Evolutionary conservation across 30 jellyfish, hydroid and myxozoan species (phyloP).

Genomic region (Aurelia sp.): DNA sequence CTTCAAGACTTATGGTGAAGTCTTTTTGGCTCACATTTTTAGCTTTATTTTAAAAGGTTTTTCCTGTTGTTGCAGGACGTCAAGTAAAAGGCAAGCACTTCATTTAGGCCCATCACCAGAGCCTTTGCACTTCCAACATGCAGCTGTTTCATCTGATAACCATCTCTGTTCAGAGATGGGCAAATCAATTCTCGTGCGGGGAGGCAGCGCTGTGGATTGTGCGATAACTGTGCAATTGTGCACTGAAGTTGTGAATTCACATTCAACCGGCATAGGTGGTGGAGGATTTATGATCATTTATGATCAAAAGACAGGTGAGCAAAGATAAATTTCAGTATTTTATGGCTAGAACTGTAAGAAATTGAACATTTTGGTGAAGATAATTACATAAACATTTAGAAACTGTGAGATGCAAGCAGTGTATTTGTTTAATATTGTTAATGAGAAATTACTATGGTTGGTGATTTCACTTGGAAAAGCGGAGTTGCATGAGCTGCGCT

Average conservation of each 20-base stretch:
- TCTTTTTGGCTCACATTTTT: too few species aligned
- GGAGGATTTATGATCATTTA: slow-evolving; percentile 97
- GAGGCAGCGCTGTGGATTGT: slow-evolving; percentile 98
- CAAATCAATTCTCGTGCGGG: slow-evolving; percentile 70
- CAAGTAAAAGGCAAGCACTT: neutral
- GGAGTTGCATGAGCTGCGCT: too few species aligned
- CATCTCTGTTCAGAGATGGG: slow-evolving; percentile 92
- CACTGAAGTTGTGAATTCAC: slow-evolving; percentile 90
- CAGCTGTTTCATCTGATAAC: slow-evolving; percentile 98
- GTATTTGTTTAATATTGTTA: too few species aligned
- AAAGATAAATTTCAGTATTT: neutral
- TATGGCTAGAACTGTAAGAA: too few species aligned
- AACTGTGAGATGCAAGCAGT: too few species aligned
- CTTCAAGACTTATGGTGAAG: too few species aligned
- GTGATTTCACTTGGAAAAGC: too few species aligned
- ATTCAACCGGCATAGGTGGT: slow-evolving; percentile 99
- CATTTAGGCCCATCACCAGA: slow-evolving; percentile 1
- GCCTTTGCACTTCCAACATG: slow-evolving; percentile 74
- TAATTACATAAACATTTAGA: too few species aligned
- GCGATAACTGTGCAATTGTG: slow-evolving; percentile 90
- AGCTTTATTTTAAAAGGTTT: too few species aligned
- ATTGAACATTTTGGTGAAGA: too few species aligned
- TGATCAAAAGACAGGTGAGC: slow-evolving; percentile 81
- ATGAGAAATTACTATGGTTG: too few species aligned
- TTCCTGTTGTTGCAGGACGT: neutral